phyloP scores from a whole-genome alignment of 1,140 invertebrate species.

The Pseudoatta argentina region DNA sequence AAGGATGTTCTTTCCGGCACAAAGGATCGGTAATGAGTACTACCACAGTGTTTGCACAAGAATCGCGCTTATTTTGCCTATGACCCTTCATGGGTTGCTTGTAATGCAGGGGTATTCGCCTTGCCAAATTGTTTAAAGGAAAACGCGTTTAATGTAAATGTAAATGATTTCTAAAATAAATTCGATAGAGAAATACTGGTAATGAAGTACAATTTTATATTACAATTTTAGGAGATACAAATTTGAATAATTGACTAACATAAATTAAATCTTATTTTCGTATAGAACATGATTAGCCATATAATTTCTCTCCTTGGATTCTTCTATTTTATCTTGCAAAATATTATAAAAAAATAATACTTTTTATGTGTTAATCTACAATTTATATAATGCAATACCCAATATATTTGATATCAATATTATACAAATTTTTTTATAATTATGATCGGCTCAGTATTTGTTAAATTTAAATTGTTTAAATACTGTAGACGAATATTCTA shows the following conservation, averaged over 20 bases:
- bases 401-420: not conserved
- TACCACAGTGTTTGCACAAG: slow-evolving; percentile 70
- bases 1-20: slow-evolving; percentile 49
- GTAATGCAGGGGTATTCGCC: slow-evolving; percentile 27
- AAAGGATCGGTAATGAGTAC: slow-evolving; percentile 70
- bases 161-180: slow-evolving; percentile 20
- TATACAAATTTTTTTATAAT: slow-evolving; percentile 1
- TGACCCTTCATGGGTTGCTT: slow-evolving; percentile 35
- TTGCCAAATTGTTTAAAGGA: slow-evolving; percentile 57
- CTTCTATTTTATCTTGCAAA: not conserved
- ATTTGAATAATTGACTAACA: not conserved
- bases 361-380: not conserved
- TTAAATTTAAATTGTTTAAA: not conserved
- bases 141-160: slow-evolving; percentile 15
- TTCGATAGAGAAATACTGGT: not conserved
- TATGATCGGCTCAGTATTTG: not conserved
- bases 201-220: not conserved
- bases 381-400: not conserved
- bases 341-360: not conserved
- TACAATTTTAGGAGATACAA: not conserved
- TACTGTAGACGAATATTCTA: not conserved
- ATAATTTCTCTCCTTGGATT: not conserved
- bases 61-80: slow-evolving; percentile 55
- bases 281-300: not conserved
- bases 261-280: not conserved